Base-by-base conservation (phyloP, 1,140 invertebrate genomes). In the Acromyrmex heyeri region DNA sequence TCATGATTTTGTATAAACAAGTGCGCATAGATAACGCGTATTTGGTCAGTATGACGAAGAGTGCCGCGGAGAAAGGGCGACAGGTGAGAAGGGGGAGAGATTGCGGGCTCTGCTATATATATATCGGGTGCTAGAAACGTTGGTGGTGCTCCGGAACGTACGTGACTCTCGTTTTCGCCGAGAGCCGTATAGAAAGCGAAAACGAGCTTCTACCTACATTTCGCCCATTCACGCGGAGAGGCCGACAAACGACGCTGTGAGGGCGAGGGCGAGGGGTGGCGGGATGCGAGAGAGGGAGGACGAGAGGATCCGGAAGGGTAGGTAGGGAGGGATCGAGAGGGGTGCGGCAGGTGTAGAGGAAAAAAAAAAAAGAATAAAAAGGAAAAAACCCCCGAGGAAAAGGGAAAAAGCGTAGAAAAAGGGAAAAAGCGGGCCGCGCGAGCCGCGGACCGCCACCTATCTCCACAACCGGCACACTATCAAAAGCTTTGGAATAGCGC, bases 151-250 rank as follows among this genome's bases (percentile, higher is more conserved):
- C 91, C 90, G 90, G 89, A 89, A 88, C 93, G 93, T 94, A 94
- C 93, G 93, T 94, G 94, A 95, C 94, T 95, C 94, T 95, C 94
- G 94, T 94, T 95, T 95, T 95, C 94, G 93, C 91, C 93, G 93
- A 92, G 82, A 90, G 91, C 87, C 91, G 92, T 94, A 95, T 94
- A 94, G 94, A 95, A 95, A 95, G 94, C 92, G 94, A 95, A 94
- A 95, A 94, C 92, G 88, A 86, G 92, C 93, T 94, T 89, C 94
- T 94, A 95, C 94, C 94, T 95, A 95, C 93, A 95, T 95, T 95
- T 93, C 94, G 92, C 92, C 94, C 95, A 95, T 95, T 95, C 94
- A 95, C 94, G 92, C 93, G 92, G 92, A 94, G 91, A 91, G 88
- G 83, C 77, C 78, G 89, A 86, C 86, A 81, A 87, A 88, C 89